Evolutionary conservation across 1,140 invertebrate genomes (phyloP), one percentile per base, ranked within the genome.

Genomic region (Metaphire vulgaris): DNA sequence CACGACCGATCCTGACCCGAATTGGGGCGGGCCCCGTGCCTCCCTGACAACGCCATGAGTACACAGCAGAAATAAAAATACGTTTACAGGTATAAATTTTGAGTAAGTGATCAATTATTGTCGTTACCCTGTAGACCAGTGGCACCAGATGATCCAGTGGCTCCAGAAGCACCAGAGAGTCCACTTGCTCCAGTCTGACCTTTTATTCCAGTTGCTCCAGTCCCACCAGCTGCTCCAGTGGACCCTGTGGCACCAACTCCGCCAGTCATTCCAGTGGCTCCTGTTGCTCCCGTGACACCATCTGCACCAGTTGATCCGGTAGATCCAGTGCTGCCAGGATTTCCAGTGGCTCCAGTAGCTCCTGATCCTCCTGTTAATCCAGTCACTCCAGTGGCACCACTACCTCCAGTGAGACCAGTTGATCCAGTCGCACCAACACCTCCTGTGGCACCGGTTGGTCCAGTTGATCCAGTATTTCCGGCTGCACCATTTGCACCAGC

Each of bases 391-490:
- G 67, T 69, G 6, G 67, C n/a, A 12, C 67, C 67, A 69, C 28
- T 26, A 14, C 30, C n/a, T 69, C 67, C 67, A 14, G 67, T 26
- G 14, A 69, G 30, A 28, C 67, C 67, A 14, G 30, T 69, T 69
- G 67, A 69, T 69, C 67, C 67, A 6, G 67, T 69, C 28, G 30
- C 30, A 2, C 67, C 67, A 28, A 31, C 28, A 26, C 2, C 2
- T 12, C 67, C 67, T 6, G 67, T 69, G 2, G 30, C n/a, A 12
- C 67, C 67, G 28, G 2, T 31, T 28, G 6, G n/a, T 2, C 67
- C 67, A 14, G 67, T 69, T 26, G n/a, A 6, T 69, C 67, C 67
- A 26, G 67, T 69, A 6, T 69, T 69, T 69, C 67, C 67, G 28
- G 2, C 67, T 6, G 2, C 12, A 31, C 67, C 67, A 69, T 6